phyloP scores from a whole-genome alignment of 2,797 vertebrate genomes.

The Hyperoplus lanceolatus region DNA sequence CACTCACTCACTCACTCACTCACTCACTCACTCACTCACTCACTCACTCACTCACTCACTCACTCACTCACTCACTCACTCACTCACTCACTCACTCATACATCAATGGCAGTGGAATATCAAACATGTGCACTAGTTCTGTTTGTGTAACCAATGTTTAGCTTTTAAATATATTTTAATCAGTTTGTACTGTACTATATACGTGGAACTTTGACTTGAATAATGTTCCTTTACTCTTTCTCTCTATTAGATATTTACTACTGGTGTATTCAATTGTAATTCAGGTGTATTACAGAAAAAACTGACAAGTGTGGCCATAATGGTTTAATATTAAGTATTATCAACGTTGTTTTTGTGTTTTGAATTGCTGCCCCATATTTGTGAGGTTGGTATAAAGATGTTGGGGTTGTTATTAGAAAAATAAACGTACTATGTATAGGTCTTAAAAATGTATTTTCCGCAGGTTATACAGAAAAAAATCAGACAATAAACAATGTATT shows the following conservation, averaged over 20 bases:
- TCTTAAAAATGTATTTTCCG: too few species aligned
- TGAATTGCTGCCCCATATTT: not conserved
- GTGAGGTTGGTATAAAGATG: not conserved
- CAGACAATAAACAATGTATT: too few species aligned
- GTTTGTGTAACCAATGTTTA: conserved; percentile 6
- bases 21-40: too few species aligned
- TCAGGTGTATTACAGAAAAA: not conserved
- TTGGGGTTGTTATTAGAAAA: not conserved
- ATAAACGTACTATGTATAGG: too few species aligned
- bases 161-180: not conserved
- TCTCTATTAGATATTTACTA: not conserved
- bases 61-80: too few species aligned
- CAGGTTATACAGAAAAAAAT: too few species aligned
- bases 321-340: not conserved
- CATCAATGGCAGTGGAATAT: not conserved
- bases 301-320: not conserved
- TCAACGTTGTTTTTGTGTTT: not conserved
- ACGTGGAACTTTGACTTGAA: not conserved
- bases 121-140: not conserved
- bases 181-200: not conserved
- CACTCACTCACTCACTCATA: too few species aligned
- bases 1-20: too few species aligned
- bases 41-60: too few species aligned
- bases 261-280: not conserved
- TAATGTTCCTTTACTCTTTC: conserved; percentile 7